Evolutionary conservation across 2,113 vertebrate species (phyloP).

Genomic region (Cyprinodon tularosa): DNA sequence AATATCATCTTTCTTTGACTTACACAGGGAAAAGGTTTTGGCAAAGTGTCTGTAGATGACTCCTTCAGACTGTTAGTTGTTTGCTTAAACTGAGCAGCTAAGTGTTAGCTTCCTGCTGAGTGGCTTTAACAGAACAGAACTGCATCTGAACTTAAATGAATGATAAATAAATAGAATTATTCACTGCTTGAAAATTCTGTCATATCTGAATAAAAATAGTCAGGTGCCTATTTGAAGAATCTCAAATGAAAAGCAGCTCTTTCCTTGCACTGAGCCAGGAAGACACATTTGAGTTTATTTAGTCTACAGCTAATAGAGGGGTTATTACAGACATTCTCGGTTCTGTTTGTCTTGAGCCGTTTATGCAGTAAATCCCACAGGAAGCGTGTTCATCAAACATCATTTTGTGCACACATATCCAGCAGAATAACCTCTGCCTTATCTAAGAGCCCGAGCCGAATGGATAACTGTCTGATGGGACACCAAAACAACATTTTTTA

Average conservation of each 20-base stretch:
- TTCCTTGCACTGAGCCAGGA: constrained; percentile 10
- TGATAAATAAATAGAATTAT: constrained; percentile 17
- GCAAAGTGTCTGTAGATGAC: constrained; percentile 30
- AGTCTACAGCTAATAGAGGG: constrained; percentile 37
- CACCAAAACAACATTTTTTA: constrained; percentile 78
- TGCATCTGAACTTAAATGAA: constrained; percentile 18
- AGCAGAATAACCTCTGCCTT: constrained; percentile 31
- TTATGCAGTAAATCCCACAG: constrained; percentile 41
- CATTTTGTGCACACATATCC: constrained; percentile 33
- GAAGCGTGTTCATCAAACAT: constrained; percentile 45
- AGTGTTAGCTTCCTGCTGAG: constrained; percentile 37
- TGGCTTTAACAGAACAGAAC: constrained; percentile 27
- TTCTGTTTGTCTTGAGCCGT: constrained; percentile 30
- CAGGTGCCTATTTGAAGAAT: constrained; percentile 3
- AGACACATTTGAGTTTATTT: constrained; percentile 45
- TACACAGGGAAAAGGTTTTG: constrained; percentile 38
- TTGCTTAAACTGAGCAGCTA: constrained; percentile 27
- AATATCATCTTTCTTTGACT: constrained; percentile 36
- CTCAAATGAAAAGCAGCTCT: constrained; percentile 1
- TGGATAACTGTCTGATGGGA: constrained; percentile 63
- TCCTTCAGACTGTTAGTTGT: constrained; percentile 39
- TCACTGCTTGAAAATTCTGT: background rate
- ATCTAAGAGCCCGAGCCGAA: constrained; percentile 32
- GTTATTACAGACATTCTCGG: constrained; percentile 30
- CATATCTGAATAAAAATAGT: background rate